Conservation (phyloP, 92 coral and sea anemone species). For the Heteractis magnifica region DNA sequence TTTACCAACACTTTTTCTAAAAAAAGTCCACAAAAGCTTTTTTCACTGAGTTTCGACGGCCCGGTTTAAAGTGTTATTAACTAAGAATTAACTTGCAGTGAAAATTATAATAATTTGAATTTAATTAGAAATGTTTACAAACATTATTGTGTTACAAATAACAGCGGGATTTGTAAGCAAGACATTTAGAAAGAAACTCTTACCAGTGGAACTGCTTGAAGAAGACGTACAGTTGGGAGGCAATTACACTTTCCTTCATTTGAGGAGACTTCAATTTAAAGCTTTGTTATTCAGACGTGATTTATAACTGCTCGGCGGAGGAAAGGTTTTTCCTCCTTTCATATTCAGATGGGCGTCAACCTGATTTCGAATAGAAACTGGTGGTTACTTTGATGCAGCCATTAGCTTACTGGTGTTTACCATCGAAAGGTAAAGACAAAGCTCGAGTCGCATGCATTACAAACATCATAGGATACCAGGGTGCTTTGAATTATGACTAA, state of each 20-base stretch:
- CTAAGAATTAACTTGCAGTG: neutral
- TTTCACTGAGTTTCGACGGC: neutral
- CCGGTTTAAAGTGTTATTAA: neutral
- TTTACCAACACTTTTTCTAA: too few relatives aligned
- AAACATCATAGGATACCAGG: too few relatives aligned
- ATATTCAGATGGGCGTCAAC: neutral
- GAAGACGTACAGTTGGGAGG: neutral
- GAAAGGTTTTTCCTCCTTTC: neutral
- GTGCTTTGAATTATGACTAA: too few relatives aligned
- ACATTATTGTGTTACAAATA: neutral
- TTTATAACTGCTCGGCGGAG: neutral
- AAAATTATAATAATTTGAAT: neutral
- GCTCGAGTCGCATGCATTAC: neutral
- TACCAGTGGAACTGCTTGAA: neutral
- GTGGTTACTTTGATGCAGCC: neutral
- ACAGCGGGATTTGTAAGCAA: too few relatives aligned
- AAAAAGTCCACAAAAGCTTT: neutral
- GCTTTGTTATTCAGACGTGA: neutral
- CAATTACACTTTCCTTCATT: neutral
- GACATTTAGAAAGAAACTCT: neutral
- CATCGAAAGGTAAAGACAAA: neutral
- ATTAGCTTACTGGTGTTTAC: neutral
- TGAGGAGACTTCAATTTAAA: neutral
- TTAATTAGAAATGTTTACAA: constrained; percentile 2
- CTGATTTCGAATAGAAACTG: neutral